A percentile compares a stretch with the other conserved stretches of the same genome.
phyloP scores from a whole-genome alignment of 2,797 vertebrate genomes.

The Loriculus beryllinus region DNA sequence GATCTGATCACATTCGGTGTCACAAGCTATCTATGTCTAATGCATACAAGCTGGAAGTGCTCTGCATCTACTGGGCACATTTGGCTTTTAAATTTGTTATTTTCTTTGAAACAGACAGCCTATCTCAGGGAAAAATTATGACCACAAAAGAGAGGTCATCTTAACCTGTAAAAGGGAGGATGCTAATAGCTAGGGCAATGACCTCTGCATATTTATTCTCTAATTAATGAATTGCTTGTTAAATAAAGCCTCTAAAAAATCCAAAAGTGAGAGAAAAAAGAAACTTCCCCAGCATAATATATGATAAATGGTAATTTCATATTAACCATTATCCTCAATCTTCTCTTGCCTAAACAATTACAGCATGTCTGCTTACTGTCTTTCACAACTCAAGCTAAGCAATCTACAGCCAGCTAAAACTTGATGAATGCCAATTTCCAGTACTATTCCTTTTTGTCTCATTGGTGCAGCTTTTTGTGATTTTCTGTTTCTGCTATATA shows the following conservation, averaged over 20 bases:
- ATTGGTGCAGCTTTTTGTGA: not conserved
- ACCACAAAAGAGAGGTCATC: not conserved
- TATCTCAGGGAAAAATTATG: not conserved
- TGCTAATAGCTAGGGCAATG: not conserved
- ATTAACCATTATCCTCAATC: not conserved
- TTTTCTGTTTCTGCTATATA: not conserved
- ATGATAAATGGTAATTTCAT: not conserved
- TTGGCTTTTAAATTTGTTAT: not conserved
- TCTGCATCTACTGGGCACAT: not conserved
- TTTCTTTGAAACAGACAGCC: not conserved
- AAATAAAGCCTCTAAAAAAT: conserved; percentile 14
- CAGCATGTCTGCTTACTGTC: not conserved
- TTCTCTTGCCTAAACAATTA: not conserved
- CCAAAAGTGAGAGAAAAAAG: not conserved
- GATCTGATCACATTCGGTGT: not conserved
- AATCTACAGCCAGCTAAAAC: not conserved
- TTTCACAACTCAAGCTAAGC: not conserved
- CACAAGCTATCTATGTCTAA: not conserved
- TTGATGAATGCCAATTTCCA: not conserved
- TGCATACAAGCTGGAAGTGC: not conserved
- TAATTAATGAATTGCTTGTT: not conserved
- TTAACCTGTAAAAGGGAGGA: not conserved
- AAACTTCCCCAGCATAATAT: not conserved
- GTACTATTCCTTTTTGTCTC: not conserved
- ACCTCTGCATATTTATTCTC: not conserved